Conservation (phyloP, 23 tunicate species). For the Botrylloides violaceus region DNA sequence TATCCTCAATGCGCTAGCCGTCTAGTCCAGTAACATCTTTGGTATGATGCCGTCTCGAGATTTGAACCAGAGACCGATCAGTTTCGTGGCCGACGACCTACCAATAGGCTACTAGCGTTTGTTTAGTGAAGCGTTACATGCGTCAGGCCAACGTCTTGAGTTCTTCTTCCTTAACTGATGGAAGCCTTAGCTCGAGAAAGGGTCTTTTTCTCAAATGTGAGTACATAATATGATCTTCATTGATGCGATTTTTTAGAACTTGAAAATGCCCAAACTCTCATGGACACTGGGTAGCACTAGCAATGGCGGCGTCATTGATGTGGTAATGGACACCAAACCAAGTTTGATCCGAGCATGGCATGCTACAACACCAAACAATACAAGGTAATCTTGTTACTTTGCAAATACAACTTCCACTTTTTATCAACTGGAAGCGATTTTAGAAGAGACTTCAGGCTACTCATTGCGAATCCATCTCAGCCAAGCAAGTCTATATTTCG, state of each 20-base stretch:
- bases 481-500: slow-evolving; percentile 14
- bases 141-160: too few relatives aligned
- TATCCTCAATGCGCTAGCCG: too few relatives aligned
- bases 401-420: neutral
- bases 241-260: slow-evolving; percentile 19
- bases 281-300: slow-evolving; percentile 58
- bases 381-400: neutral
- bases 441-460: slow-evolving; percentile 60
- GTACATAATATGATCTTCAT: neutral
- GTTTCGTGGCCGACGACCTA: too few relatives aligned
- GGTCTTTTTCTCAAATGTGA: neutral
- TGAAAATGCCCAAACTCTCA: slow-evolving; percentile 37
- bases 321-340: slow-evolving; percentile 44
- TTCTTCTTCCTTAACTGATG: too few relatives aligned
- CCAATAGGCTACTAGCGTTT: too few relatives aligned
- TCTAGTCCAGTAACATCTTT: too few relatives aligned
- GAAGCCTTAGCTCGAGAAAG: too few relatives aligned
- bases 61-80: too few relatives aligned
- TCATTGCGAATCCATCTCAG: slow-evolving; percentile 38
- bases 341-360: slow-evolving; percentile 30
- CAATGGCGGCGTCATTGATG: slow-evolving; percentile 76
- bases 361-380: neutral
- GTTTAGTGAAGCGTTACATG: too few relatives aligned
- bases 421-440: neutral
- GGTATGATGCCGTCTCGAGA: too few relatives aligned